Evolutionary conservation across 2,888 invertebrate species (phyloP).

Genomic region (Andricus quercusramuli): DNA sequence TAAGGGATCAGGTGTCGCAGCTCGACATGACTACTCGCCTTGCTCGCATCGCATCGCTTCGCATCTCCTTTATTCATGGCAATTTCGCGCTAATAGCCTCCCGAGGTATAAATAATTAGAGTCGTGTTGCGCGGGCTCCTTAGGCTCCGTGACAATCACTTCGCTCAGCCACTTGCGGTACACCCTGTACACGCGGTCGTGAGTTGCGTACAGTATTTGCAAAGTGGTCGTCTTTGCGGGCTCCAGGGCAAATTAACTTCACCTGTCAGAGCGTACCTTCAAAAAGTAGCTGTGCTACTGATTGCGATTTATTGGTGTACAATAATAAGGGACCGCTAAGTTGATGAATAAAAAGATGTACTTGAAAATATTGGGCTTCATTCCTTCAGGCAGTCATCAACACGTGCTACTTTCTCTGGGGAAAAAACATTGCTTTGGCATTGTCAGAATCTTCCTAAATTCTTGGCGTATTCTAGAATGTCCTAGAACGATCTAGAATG

Average conservation of each 20-base stretch:
- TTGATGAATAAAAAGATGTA: constrained; percentile 20
- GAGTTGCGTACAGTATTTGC: constrained; percentile 43
- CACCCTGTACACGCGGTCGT: constrained; percentile 30
- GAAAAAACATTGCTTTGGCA: neutral
- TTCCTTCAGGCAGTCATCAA: constrained; percentile 12
- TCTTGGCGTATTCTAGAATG: neutral
- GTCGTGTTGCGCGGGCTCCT: constrained; percentile 34
- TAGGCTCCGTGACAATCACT: constrained; percentile 13
- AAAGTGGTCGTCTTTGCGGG: constrained; percentile 40
- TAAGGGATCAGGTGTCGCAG: constrained; percentile 28
- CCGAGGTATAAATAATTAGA: constrained; percentile 40
- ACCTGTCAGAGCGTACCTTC: constrained; percentile 36
- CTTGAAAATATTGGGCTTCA: constrained; percentile 26
- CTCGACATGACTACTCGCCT: constrained; percentile 45
- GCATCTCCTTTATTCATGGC: constrained; percentile 54
- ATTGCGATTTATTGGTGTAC: constrained; percentile 36
- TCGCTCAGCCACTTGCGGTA: constrained; percentile 33
- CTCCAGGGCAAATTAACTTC: constrained; percentile 36
- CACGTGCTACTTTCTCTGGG: constrained; percentile 14
- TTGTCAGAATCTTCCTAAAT: neutral
- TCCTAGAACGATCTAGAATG: no score
- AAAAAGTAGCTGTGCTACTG: constrained; percentile 39
- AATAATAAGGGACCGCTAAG: constrained; percentile 38
- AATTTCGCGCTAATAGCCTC: constrained; percentile 55
- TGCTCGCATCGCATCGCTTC: constrained; percentile 48